Evolutionary conservation across 1,140 invertebrate genomes (phyloP), one percentile per base, ranked within the genome.

Genomic region (Harlomillsia oculata): DNA sequence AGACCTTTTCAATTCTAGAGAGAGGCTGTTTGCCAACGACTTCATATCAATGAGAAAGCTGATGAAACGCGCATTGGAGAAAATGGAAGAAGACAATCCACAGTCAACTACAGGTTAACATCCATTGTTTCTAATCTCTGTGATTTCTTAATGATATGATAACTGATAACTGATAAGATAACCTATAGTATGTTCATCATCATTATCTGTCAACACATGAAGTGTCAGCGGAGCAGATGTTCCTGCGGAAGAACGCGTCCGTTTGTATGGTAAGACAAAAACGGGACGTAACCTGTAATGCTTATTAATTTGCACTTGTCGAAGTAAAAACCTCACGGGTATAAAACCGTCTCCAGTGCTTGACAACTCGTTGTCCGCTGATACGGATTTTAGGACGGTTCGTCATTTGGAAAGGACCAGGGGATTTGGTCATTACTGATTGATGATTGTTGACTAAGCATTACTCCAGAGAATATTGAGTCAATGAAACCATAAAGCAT

Each of bases 31-130:
- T 61, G 96, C 97, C 5, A 99, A 96, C 71, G 96, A 99, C 74
- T 97, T 99, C 76, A 91, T 99, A 67, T 94, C 97, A 76, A 89
- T 97, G 55, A 81, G 93, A 40, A 99, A 99, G 79, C 94, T 99
- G 5, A 93, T 96, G n/a, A 96, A 99, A 69, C 96, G 99, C 72
- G 94, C 99, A 14, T 87, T 92, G 59, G 94, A 98, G 66, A 98
- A 98, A 75, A 87, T 98, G 23, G 76, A 98, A 8, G 87, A 88
- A 46, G 83, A 85, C 40, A 85, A 87, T 62, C 80, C 83, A 3
- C 84, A 84, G 28, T 85, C 84, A n/a, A 75, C 76, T 59, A 71
- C 72, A 5, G 75, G 76, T 41, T 65, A 34, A 59, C 75, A n/a
- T n/a, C n/a, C n/a, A n/a, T n/a, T n/a, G n/a, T n/a, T n/a, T n/a